Conservation (phyloP, 1,140 invertebrate species). For the Venturia canescens region DNA sequence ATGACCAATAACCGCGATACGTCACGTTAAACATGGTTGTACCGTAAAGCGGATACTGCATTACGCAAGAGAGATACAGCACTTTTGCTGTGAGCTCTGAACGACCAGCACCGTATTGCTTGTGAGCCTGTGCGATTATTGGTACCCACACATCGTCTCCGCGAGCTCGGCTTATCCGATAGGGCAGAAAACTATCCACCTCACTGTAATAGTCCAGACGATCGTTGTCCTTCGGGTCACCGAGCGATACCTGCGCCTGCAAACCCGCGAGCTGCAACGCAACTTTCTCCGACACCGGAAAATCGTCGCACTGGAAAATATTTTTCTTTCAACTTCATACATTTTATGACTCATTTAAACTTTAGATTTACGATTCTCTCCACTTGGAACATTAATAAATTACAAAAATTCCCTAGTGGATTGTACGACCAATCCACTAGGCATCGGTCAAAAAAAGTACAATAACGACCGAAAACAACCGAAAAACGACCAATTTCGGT, state of each 20-base stretch:
- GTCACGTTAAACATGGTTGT: conserved; percentile 95
- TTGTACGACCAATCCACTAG: too few species aligned
- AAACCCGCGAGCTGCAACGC: conserved; percentile 94
- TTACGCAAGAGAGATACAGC: conserved; percentile 95
- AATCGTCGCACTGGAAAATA: conserved; percentile 89
- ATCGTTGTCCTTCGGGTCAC: conserved; percentile 87
- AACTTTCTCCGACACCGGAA: conserved; percentile 95
- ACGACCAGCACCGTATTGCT: conserved; percentile 93
- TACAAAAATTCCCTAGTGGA: too few species aligned
- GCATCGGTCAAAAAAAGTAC: too few species aligned
- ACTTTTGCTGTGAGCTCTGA: conserved; percentile 95
- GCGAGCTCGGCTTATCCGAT: conserved; percentile 84
- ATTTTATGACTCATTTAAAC: too few species aligned
- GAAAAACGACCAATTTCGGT: too few species aligned
- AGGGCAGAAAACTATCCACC: conserved; percentile 88
- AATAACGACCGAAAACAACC: too few species aligned
- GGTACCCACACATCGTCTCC: conserved; percentile 90
- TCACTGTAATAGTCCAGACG: conserved; percentile 88
- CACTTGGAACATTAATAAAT: too few species aligned
- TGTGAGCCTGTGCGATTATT: conserved; percentile 90
- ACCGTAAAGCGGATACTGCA: conserved; percentile 97
- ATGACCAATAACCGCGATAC: conserved; percentile 95
- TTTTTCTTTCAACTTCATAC: too few species aligned
- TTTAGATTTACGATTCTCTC: too few species aligned
- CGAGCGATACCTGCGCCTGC: conserved; percentile 94